Percentiles rank a stretch among this genome's conserved stretches.
Conservation (phyloP, 2,888 invertebrate genomes). For the Folsomia manolachei region DNA sequence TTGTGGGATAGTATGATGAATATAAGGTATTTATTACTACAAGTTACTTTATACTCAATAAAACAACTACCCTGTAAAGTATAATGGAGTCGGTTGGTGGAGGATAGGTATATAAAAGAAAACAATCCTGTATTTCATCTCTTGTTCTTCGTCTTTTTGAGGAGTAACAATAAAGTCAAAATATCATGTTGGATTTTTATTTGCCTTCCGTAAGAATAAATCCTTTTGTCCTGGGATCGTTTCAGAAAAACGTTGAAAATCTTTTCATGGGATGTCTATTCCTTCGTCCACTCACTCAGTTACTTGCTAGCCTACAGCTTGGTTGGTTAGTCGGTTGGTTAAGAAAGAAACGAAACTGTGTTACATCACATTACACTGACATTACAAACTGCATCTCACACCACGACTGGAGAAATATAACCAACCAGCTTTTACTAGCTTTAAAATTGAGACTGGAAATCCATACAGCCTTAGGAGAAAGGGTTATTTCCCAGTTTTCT, state of each 20-base stretch:
- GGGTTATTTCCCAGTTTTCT: background rate
- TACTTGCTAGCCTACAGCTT: background rate
- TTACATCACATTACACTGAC: too few species aligned
- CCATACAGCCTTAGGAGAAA: background rate
- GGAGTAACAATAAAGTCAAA: conserved; percentile 20
- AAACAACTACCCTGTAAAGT: too few species aligned
- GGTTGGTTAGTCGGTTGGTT: too few species aligned
- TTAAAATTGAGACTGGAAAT: too few species aligned
- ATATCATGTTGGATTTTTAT: conserved; percentile 23
- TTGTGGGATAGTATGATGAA: background rate
- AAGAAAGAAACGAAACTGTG: too few species aligned
- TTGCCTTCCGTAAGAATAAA: conserved; percentile 7
- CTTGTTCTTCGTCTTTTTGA: conserved; percentile 19
- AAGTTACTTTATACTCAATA: too few species aligned
- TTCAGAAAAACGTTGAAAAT: conserved; percentile 5
- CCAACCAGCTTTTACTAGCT: background rate
- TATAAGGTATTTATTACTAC: background rate
- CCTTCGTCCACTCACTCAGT: background rate
- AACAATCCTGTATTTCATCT: conserved; percentile 13
- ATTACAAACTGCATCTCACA: too few species aligned
- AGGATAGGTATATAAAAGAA: too few species aligned
- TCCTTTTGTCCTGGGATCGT: too few species aligned
- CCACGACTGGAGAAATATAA: too few species aligned
- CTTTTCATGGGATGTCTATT: too few species aligned
- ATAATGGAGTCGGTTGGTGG: too few species aligned